Conservation (phyloP, 1,140 invertebrate genomes). For the Heterodera schachtii region DNA sequence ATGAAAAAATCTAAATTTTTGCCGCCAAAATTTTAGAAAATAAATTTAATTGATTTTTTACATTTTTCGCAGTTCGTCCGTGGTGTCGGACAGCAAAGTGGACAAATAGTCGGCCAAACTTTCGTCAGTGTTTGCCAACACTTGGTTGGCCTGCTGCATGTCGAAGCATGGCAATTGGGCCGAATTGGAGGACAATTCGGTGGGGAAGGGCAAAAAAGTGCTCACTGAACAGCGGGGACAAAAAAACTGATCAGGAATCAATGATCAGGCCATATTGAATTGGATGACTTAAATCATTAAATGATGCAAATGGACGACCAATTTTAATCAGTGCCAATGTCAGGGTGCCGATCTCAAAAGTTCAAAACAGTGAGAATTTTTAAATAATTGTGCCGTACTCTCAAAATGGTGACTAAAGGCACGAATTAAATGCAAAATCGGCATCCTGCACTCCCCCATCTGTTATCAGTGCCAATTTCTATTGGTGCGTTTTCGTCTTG, state of each 20-base stretch:
- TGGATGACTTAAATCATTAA: too few species aligned
- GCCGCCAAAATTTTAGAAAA: neutral
- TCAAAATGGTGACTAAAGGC: too few species aligned
- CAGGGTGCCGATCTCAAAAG: too few species aligned
- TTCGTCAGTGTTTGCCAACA: conserved; percentile 29
- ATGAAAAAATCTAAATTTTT: conserved; percentile 2
- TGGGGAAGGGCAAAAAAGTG: conserved; percentile 42
- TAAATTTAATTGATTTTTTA: neutral
- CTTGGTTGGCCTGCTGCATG: conserved; percentile 22
- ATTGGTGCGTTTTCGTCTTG: too few species aligned
- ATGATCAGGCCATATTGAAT: neutral
- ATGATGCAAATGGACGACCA: too few species aligned
- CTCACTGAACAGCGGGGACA: conserved; percentile 32
- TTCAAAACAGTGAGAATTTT: too few species aligned
- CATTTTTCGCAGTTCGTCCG: conserved; percentile 31
- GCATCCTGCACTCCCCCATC: too few species aligned
- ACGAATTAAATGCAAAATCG: too few species aligned
- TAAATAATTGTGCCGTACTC: too few species aligned
- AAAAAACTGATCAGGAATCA: neutral
- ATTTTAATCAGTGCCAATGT: too few species aligned
- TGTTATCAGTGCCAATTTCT: too few species aligned
- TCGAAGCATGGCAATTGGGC: conserved; percentile 39
- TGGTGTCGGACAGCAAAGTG: conserved; percentile 35
- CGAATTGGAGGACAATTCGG: conserved; percentile 41
- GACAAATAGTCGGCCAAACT: conserved; percentile 40